A percentile compares a stretch with the other conserved stretches of the same genome.
Evolutionary conservation across 2,113 vertebrate genomes (phyloP).

Genomic region (Heterotis niloticus): DNA sequence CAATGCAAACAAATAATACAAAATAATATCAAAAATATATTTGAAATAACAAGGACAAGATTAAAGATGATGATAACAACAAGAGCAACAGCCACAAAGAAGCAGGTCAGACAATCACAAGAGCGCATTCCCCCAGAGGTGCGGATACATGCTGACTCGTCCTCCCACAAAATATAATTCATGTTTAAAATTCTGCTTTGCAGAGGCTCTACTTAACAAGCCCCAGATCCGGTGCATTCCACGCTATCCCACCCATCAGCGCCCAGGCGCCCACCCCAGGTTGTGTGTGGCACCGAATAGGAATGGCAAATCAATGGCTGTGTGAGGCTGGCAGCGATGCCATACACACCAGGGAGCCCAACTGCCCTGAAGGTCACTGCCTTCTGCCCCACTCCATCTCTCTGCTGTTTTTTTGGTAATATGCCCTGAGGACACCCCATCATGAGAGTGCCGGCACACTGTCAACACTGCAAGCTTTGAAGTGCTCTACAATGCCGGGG

Average conservation of each 20-base stretch:
- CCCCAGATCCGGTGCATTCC: not conserved
- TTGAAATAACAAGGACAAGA: not conserved
- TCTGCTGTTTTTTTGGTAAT: conserved; percentile 24
- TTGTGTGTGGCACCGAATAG: not conserved
- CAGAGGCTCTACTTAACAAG: not conserved
- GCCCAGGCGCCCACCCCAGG: not conserved
- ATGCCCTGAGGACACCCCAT: not conserved
- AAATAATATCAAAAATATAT: not conserved
- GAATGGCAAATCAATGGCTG: conserved; percentile 16
- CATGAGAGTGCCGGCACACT: conserved; percentile 4
- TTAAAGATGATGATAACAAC: not conserved
- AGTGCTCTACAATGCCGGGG: conserved; percentile 15
- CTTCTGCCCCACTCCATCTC: not conserved
- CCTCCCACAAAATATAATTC: not conserved
- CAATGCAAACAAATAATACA: not conserved
- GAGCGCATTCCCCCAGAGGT: not conserved
- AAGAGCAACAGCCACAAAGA: not conserved
- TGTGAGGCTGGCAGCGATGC: not conserved
- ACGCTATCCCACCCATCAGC: not conserved
- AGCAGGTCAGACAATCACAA: not conserved
- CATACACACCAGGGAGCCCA: not conserved
- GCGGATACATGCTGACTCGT: not conserved
- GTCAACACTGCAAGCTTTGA: conserved; percentile 26
- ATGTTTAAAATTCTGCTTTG: conserved; percentile 10
- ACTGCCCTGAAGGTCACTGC: not conserved